Percentiles rank a stretch among this genome's conserved stretches.
These are phyloP conservation scores for Pegoplata infirma DNA, from an alignment of 2,888 invertebrate species.

Conservation along the genomic window DNA sequence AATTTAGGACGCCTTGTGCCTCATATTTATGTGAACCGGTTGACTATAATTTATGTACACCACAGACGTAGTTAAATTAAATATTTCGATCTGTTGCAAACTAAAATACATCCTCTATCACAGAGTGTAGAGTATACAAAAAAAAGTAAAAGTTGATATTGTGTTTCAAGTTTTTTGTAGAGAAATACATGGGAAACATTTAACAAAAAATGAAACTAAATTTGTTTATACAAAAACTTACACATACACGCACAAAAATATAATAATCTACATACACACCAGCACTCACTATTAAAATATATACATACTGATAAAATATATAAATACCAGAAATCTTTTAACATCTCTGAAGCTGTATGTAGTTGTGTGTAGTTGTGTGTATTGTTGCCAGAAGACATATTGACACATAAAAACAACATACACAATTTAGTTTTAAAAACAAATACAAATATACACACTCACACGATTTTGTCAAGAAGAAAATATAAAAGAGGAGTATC, in stretches of 20 bases:
- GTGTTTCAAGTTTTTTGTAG: slow-evolving; percentile 14
- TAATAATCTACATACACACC: no score
- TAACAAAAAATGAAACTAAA: background rate
- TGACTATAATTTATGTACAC: no score
- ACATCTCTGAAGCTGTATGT: background rate
- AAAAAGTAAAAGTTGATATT: slow-evolving; percentile 14
- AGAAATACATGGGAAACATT: background rate
- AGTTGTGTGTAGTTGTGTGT: background rate
- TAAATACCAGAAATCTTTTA: background rate
- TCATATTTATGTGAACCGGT: no score
- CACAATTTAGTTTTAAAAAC: slow-evolving; percentile 21
- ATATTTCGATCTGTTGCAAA: no score
- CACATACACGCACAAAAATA: background rate
- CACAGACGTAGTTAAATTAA: no score
- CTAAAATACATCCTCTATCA: no score
- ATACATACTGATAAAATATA: background rate
- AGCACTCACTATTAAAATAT: background rate
- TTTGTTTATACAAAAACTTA: background rate
- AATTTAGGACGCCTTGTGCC: no score
- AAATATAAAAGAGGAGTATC: no score
- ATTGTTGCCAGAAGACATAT: slow-evolving; percentile 19
- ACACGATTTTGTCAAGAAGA: no score
- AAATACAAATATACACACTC: background rate
- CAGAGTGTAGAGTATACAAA: background rate
- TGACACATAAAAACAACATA: slow-evolving; percentile 28